Percentiles rank a stretch among this genome's conserved stretches.
Evolutionary conservation across 2,113 vertebrate genomes (phyloP).

Genomic region (Poeciliopsis prolifica): DNA sequence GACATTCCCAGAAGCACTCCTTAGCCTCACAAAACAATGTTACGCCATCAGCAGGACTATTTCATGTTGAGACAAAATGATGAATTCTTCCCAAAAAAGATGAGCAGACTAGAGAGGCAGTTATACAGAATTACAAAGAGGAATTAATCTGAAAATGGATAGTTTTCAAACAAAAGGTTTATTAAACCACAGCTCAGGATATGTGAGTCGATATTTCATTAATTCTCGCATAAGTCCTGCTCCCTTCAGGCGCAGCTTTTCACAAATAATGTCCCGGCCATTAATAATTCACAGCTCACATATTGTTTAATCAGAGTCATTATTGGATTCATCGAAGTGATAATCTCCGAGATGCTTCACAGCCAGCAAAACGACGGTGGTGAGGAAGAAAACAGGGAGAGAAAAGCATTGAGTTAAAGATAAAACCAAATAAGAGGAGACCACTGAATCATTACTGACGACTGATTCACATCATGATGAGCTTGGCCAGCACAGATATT

Average conservation of each 20-base stretch:
- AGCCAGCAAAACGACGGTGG: background rate
- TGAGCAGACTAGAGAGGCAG: conserved; percentile 6
- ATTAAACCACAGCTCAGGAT: conserved; percentile 11
- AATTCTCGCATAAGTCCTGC: too few species aligned
- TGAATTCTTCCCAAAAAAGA: conserved; percentile 14
- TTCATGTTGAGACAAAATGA: background rate
- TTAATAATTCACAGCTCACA: conserved; percentile 38
- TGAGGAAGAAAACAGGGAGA: conserved; percentile 2
- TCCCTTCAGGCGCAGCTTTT: conserved; percentile 9
- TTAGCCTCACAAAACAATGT: background rate
- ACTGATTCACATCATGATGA: conserved; percentile 22
- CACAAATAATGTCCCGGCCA: background rate
- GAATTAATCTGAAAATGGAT: conserved; percentile 26
- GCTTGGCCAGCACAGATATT: conserved; percentile 17
- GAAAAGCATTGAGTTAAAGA: conserved; percentile 1
- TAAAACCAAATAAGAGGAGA: conserved; percentile 11
- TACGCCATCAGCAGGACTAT: background rate
- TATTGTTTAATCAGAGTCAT: background rate
- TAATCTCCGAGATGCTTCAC: background rate
- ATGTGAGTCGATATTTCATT: background rate
- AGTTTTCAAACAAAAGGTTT: conserved; percentile 28
- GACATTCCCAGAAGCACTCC: conserved; percentile 11
- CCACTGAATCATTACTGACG: conserved; percentile 4
- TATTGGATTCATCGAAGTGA: conserved; percentile 12
- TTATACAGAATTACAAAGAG: conserved; percentile 17